phyloP scores from a whole-genome alignment of 1,140 invertebrate genomes.

The Scylla paramamosain region DNA sequence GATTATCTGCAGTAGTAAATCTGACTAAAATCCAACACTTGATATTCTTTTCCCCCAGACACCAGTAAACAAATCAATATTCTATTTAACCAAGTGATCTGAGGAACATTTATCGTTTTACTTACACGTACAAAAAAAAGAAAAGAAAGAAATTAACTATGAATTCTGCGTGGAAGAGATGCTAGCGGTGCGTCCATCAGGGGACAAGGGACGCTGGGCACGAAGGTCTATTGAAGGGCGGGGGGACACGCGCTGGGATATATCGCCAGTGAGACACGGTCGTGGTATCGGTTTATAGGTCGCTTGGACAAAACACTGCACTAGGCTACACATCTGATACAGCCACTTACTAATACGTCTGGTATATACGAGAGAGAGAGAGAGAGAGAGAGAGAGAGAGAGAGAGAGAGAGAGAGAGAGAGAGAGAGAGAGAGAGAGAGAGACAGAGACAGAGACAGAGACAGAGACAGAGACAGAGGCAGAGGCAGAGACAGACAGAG shows the following conservation, averaged over 20 bases:
- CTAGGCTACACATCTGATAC: too few relatives aligned
- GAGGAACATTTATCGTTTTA: too few relatives aligned
- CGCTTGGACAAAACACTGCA: background rate
- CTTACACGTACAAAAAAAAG: too few relatives aligned
- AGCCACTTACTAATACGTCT: too few relatives aligned
- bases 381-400: too few relatives aligned
- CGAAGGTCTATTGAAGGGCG: background rate
- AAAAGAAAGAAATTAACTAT: too few relatives aligned
- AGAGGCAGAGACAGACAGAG: too few relatives aligned
- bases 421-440: conserved; percentile 20
- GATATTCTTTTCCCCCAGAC: too few relatives aligned
- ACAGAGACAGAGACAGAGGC: background rate
- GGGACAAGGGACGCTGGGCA: background rate
- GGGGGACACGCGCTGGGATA: background rate
- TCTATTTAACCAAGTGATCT: too few relatives aligned
- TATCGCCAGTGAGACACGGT: background rate
- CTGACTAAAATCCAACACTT: too few relatives aligned
- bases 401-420: background rate
- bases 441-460: background rate
- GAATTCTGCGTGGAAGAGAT: background rate
- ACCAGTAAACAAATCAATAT: too few relatives aligned
- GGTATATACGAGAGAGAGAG: background rate
- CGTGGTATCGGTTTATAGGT: background rate
- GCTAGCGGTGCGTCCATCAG: background rate
- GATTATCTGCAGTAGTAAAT: too few relatives aligned